Base-by-base conservation (phyloP, 64 coral and sea anemone species). In the Acropora yongei region DNA sequence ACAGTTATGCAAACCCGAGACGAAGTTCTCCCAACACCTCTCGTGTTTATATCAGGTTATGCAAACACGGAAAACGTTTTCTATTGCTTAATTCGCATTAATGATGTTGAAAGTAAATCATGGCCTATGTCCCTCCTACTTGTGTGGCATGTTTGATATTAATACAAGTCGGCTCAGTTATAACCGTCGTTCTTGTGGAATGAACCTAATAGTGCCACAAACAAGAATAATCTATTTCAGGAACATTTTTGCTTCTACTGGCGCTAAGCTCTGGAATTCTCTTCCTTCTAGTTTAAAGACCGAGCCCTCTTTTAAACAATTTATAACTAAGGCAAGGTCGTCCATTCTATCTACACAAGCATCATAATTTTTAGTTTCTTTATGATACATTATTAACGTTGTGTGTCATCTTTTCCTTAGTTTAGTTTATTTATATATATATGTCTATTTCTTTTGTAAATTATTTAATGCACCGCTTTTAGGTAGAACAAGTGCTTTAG, bases 181-280 rank as follows among this genome's bases (percentile, higher is more conserved):
- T 8, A 4, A 53, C 50, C 50, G 8, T 20, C 30, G 30, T 30
- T 30, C 30, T 30, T 30, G 30, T 30, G 30, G 30, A 30, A 30
- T 30, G 30, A 30, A 30, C 30, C 30, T 30, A 30, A 30, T 30
- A 12, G 67, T 71, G 67, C 67, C 67, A 71, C 51, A 71, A 71
- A 13, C 67, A 71, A 71, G 13, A 71, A 71, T 16, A 71, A 71
- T 14, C 67, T 71, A 71, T 71, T 71, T 2, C 19, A 71, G 67
- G 67, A 71, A 71, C 5, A 71, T 3, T 71, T 71, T 71, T 71
- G 67, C 67, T 71, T 3, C 19, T 71, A 16, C 67, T 14, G 67
- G 67, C 19, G 67, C 19, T 71, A 71, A 71, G 13, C 67, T 71
- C 67, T 69, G 67, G 67, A 69, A 69, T 69, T 69, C 50, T 55